phyloP scores from a whole-genome alignment of 1,140 invertebrate species.

The Drosophila truncata region DNA sequence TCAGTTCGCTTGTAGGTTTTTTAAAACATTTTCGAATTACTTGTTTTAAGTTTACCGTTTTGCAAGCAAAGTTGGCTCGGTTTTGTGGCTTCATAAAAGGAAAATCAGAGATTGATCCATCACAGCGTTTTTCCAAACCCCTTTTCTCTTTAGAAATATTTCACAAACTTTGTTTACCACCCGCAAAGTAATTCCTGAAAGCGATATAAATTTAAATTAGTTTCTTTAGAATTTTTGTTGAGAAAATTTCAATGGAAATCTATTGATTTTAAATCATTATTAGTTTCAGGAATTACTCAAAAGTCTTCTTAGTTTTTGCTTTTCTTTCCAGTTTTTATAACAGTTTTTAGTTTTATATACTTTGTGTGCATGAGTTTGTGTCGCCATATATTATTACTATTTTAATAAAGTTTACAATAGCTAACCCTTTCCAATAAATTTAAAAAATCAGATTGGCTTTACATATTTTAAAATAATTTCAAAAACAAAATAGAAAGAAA shows the following conservation, averaged over 20 bases:
- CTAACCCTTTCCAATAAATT: constrained; percentile 6
- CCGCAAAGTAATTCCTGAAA: neutral
- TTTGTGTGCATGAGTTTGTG: constrained; percentile 26
- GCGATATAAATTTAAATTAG: neutral
- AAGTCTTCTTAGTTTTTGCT: neutral
- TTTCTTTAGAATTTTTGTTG: neutral
- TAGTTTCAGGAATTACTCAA: neutral
- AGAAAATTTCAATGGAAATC: neutral
- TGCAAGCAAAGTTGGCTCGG: constrained; percentile 49
- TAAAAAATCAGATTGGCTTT: constrained; percentile 7
- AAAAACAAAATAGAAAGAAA: constrained; percentile 16
- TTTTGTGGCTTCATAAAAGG: constrained; percentile 19
- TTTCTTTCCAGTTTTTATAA: neutral
- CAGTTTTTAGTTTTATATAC: neutral
- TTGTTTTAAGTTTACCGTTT: constrained; percentile 25
- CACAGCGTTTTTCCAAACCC: neutral
- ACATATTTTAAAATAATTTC: constrained; percentile 11
- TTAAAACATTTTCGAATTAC: constrained; percentile 48
- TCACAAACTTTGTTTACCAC: constrained; percentile 4
- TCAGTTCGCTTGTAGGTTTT: constrained; percentile 65
- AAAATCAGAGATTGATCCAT: constrained; percentile 5
- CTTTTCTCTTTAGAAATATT: neutral
- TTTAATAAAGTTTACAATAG: constrained; percentile 11
- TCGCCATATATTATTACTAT: constrained; percentile 25
- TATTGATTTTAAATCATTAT: neutral